Percentiles rank a stretch among this genome's conserved stretches.
Conservation (phyloP, 2,797 vertebrate genomes). For the Sebastes itinus region DNA sequence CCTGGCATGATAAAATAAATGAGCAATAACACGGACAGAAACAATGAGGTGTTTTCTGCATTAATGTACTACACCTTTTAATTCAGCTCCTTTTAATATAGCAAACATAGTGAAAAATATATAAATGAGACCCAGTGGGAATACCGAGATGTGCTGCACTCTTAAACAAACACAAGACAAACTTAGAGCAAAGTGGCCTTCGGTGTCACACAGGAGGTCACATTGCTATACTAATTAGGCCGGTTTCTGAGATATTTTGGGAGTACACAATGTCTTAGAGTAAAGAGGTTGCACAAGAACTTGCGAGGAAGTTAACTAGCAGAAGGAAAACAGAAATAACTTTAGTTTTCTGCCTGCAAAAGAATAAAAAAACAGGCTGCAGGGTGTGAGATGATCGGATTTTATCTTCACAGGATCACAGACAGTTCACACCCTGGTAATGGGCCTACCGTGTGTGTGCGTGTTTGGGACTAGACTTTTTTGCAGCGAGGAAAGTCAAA, state of each 20-base stretch:
- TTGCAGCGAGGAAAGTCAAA: conserved; percentile 55
- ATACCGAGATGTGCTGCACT: conserved; percentile 13
- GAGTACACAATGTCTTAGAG: not conserved
- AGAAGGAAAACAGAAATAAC: conserved; percentile 25
- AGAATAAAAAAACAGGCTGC: not conserved
- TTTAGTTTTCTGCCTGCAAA: conserved; percentile 18
- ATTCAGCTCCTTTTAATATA: conserved; percentile 42
- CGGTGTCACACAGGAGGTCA: conserved; percentile 44
- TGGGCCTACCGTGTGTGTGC: not conserved
- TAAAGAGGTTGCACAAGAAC: conserved; percentile 20
- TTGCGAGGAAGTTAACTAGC: conserved; percentile 10
- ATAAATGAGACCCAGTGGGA: conserved; percentile 52
- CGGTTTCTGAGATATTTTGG: conserved; percentile 23
- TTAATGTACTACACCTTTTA: conserved; percentile 31
- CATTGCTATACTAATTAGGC: conserved; percentile 42
- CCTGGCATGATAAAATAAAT: conserved; percentile 1
- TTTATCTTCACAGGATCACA: conserved; percentile 34
- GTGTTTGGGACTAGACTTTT: conserved; percentile 38
- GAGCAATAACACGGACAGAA: conserved; percentile 20
- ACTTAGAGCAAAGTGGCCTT: conserved; percentile 18
- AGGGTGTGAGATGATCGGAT: conserved; percentile 43
- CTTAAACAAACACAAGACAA: conserved; percentile 45
- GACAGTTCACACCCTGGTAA: conserved; percentile 50
- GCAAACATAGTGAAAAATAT: conserved; percentile 45
- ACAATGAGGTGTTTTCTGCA: conserved; percentile 32